Percentiles rank a stretch among this genome's conserved stretches.
phyloP scores from a whole-genome alignment of 2,113 vertebrate genomes.

The Lamprotornis superbus region DNA sequence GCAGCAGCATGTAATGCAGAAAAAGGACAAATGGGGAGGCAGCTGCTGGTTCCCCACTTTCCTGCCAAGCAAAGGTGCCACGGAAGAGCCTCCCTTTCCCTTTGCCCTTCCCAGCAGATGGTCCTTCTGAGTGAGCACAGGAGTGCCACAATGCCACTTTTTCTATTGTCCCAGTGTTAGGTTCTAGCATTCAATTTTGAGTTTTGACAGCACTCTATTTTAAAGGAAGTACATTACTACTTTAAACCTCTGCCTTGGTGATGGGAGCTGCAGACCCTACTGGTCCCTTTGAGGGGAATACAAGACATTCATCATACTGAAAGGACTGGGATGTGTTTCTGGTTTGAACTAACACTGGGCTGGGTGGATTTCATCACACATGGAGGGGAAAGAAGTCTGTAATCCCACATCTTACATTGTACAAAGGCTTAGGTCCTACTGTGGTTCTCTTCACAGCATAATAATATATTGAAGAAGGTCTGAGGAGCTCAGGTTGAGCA shows the following conservation, averaged over 20 bases:
- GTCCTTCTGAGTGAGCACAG: neutral
- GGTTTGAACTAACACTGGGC: neutral
- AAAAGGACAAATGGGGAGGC: rapidly evolving
- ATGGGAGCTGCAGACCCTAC: neutral
- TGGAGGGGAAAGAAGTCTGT: neutral
- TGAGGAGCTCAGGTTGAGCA: neutral
- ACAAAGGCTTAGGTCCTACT: neutral
- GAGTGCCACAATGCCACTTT: neutral
- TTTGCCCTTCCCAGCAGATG: neutral
- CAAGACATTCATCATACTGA: neutral
- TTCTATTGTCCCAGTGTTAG: neutral
- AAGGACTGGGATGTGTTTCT: neutral
- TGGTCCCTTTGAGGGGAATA: neutral
- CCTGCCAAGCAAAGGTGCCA: neutral
- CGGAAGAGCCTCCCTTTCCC: neutral
- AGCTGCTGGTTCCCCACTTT: neutral
- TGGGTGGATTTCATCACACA: neutral
- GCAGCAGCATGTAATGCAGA: neutral
- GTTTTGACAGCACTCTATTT: neutral
- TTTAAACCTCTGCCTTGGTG: neutral
- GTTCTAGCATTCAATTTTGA: neutral
- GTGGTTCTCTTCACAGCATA: neutral
- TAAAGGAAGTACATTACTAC: neutral
- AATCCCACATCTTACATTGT: neutral
- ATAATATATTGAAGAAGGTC: neutral